Evolutionary conservation across 2,113 vertebrate genomes (phyloP), one percentile per base, ranked within the genome.

Genomic region (Mus pahari): DNA sequence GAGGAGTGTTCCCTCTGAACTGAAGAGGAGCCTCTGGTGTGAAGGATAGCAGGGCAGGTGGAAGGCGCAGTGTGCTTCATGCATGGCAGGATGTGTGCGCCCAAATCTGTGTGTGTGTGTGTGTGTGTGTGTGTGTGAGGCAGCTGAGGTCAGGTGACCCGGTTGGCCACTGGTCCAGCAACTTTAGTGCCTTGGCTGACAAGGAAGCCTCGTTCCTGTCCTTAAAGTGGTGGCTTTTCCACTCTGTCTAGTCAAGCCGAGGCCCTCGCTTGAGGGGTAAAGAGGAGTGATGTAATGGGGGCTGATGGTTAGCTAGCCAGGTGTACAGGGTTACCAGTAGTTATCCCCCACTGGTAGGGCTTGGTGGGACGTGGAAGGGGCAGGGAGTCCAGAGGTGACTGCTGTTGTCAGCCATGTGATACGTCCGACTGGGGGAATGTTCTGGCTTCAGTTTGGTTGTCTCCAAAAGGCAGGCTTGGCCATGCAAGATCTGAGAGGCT

Each of bases 81-180:
- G 0, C 0, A 20, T 16, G 71, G n/a, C 16, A 31, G 17, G 4
- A 36, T 53, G 48, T 79, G 28, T 31, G 28, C 3, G 7, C 9
- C 9, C 26, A 3, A 9, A 1, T 74, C 8, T 74, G 7, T 75
- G 2, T 75, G 22, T 75, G 26, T 77, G 26, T 83, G 12, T 42
- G 50, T 58, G 33, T 58, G 10, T 82, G 55, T 58, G 13, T 62
- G 13, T 42, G 7, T 42, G 36, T 60, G 70, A 66, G 60, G 42
- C 33, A 45, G 50, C 33, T 10, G 66, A 70, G 86, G 94, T 89
- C 11, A 62, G 71, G 71, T 36, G 77, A 81, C 60, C 42, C 1
- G 0, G 31, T 39, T n/a, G 45, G 68, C 45, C 1, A 60, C 64
- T 86, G 96, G 95, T 71, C 96, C 91, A 68, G 90, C 95, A 95